Evolutionary conservation across 2,888 invertebrate species (phyloP).

Genomic region (Heteromurus nitidus): DNA sequence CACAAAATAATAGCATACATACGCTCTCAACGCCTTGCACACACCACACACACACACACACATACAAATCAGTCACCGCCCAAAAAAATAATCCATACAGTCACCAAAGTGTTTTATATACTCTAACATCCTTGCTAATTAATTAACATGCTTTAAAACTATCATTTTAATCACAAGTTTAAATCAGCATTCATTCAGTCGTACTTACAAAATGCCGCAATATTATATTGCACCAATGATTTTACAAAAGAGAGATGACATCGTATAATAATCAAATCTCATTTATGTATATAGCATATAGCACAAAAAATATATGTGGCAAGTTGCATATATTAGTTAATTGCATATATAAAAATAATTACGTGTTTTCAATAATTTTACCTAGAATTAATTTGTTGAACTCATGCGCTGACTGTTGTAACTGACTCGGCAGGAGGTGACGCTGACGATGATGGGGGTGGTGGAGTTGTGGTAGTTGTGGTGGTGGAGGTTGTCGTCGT

Average conservation of each 20-base stretch:
- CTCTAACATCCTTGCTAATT: no score
- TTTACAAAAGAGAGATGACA: slow-evolving; percentile 37
- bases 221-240: no score
- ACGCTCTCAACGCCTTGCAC: no score
- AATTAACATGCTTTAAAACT: no score
- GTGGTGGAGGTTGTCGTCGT: slow-evolving; percentile 17
- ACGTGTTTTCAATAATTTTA: no score
- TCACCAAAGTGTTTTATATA: no score
- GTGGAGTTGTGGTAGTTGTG: slow-evolving; percentile 11
- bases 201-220: background rate
- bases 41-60: background rate
- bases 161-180: background rate
- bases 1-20: no score
- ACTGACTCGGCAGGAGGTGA: slow-evolving; percentile 10
- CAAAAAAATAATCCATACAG: slow-evolving; percentile 2
- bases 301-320: background rate
- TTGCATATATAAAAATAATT: slow-evolving; percentile 1
- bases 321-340: background rate
- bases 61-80: background rate
- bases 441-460: slow-evolving; percentile 17
- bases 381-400: background rate
- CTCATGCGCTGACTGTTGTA: slow-evolving; percentile 42
- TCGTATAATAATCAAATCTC: background rate
- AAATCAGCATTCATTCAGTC: background rate
- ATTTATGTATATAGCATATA: background rate